A percentile compares a stretch with the other conserved stretches of the same genome.
phyloP scores from a whole-genome alignment of 2,797 vertebrate species.

The Aeoliscus strigatus region DNA sequence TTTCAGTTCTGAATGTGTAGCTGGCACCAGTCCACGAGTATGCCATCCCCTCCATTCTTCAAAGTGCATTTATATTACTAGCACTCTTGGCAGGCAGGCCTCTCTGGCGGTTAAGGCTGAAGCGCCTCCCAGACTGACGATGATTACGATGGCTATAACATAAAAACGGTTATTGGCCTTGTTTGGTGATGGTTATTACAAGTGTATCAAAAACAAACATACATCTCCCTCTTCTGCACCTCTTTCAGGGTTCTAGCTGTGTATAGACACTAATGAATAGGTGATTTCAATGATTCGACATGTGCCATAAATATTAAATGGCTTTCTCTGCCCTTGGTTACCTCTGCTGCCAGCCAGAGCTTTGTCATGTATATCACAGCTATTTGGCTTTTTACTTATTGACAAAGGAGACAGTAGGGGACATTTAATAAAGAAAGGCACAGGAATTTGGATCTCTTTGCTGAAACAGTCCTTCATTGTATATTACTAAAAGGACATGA shows the following conservation, averaged over 20 bases:
- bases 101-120: conserved; percentile 63
- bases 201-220: conserved; percentile 62
- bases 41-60: conserved; percentile 72
- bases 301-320: conserved; percentile 72
- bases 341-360: conserved; percentile 64
- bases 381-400: conserved; percentile 63
- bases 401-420: conserved; percentile 62
- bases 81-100: conserved; percentile 67
- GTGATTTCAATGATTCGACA: conserved; percentile 62
- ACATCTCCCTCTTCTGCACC: conserved; percentile 44
- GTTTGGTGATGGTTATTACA: conserved; percentile 74
- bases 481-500: conserved; percentile 12
- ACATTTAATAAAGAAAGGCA: conserved; percentile 54
- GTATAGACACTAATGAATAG: conserved; percentile 57
- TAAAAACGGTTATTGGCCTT: conserved; percentile 75
- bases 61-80: conserved; percentile 77
- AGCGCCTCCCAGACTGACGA: conserved; percentile 71
- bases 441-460: conserved; percentile 32
- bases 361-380: conserved; percentile 53
- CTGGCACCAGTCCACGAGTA: conserved; percentile 69
- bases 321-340: conserved; percentile 63
- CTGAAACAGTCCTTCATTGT: conserved; percentile 26
- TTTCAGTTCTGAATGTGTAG: conserved; percentile 68
- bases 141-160: conserved; percentile 75
- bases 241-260: conserved; percentile 23